Percentiles rank a stretch among this genome's conserved stretches.
phyloP scores from a whole-genome alignment of 92 coral and sea anemone genomes.

The Metridium senile region DNA sequence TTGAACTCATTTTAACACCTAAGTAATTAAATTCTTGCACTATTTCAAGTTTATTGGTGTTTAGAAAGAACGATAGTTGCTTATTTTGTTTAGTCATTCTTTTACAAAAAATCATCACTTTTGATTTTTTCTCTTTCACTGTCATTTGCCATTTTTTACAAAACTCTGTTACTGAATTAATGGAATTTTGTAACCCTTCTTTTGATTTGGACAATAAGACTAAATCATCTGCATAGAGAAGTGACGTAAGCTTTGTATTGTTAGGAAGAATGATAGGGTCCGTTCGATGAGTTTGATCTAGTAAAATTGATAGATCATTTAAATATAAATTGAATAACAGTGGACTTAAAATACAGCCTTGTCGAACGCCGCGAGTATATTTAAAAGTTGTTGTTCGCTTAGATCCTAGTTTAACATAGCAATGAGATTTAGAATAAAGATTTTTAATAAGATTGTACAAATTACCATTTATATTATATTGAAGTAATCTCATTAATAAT shows the following conservation, averaged over 20 bases:
- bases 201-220: slow-evolving; percentile 29
- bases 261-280: slow-evolving; percentile 32
- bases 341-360: slow-evolving; percentile 28
- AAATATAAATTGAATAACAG: slow-evolving; percentile 15
- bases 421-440: slow-evolving; percentile 37
- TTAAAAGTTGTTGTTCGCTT: slow-evolving; percentile 4
- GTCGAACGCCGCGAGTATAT: slow-evolving; percentile 7
- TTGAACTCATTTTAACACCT: slow-evolving; percentile 28
- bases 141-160: slow-evolving; percentile 22
- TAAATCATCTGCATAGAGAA: slow-evolving; percentile 41
- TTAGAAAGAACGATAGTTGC: background rate
- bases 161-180: background rate
- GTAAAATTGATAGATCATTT: slow-evolving; percentile 3
- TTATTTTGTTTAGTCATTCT: slow-evolving; percentile 1
- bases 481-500: slow-evolving; percentile 22
- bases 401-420: background rate
- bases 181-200: slow-evolving; percentile 32
- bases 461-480: slow-evolving; percentile 30
- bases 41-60: slow-evolving; percentile 3
- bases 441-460: slow-evolving; percentile 48
- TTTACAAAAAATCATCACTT: slow-evolving; percentile 16
- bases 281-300: slow-evolving; percentile 5
- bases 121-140: slow-evolving; percentile 17
- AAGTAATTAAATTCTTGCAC: slow-evolving; percentile 34
- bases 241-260: slow-evolving; percentile 17